These are phyloP conservation scores for Torymus tubicola DNA, from an alignment of 2,888 invertebrate species.

Conservation along the genomic window DNA sequence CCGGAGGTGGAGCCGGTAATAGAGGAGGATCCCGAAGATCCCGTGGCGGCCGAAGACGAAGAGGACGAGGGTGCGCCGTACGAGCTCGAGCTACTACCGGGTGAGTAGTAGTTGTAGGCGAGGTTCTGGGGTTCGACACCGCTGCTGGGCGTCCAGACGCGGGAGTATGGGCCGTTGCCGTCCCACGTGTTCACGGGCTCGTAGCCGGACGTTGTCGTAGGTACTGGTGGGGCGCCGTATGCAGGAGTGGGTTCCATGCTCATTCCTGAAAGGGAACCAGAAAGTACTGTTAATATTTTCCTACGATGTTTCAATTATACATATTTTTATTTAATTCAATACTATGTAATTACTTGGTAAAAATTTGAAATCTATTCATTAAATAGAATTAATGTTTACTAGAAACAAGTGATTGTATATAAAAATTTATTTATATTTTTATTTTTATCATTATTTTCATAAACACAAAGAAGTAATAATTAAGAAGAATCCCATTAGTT, in stretches of 20 bases:
- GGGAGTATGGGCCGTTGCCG: slow-evolving; percentile 86
- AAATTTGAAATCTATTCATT: too few relatives aligned
- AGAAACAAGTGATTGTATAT: too few relatives aligned
- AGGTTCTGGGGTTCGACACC: slow-evolving; percentile 75
- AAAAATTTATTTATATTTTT: too few relatives aligned
- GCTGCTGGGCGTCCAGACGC: slow-evolving; percentile 83
- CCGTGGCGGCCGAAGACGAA: slow-evolving; percentile 72
- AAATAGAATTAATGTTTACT: too few relatives aligned
- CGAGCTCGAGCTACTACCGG: slow-evolving; percentile 83
- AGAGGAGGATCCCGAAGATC: slow-evolving; percentile 76
- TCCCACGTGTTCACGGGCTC: slow-evolving; percentile 85
- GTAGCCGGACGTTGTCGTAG: slow-evolving; percentile 79
- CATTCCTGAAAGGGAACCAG: slow-evolving; percentile 79
- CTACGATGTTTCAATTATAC: neutral
- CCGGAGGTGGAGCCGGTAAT: slow-evolving; percentile 75
- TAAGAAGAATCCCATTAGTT: too few relatives aligned
- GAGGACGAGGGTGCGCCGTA: slow-evolving; percentile 84
- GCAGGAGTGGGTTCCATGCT: slow-evolving; percentile 82
- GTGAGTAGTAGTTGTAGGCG: slow-evolving; percentile 75
- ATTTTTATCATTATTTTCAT: too few relatives aligned
- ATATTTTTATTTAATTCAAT: too few relatives aligned
- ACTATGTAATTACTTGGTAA: too few relatives aligned
- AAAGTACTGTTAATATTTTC: neutral
- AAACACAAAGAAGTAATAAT: too few relatives aligned
- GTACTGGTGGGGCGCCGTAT: slow-evolving; percentile 83